Percentiles rank a stretch among this genome's conserved stretches.
Evolutionary conservation across 2,797 vertebrate genomes (phyloP).

Genomic region (Myripristis murdjan): DNA sequence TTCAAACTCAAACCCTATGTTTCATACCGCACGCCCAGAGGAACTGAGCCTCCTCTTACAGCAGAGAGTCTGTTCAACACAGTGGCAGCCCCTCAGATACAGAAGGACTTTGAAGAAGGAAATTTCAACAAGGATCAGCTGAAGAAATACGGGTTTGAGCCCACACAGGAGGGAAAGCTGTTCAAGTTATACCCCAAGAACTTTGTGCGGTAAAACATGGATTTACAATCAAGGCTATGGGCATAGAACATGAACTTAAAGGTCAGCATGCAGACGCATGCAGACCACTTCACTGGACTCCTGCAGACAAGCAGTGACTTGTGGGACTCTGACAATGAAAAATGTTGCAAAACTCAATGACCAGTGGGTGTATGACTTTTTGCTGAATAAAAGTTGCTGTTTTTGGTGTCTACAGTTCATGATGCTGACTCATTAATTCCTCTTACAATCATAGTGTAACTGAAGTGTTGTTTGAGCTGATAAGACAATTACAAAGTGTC

Average conservation of each 20-base stretch:
- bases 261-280: conserved; percentile 1
- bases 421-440: too few species aligned
- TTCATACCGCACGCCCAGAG: conserved; percentile 85
- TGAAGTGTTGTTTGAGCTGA: too few species aligned
- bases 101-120: conserved; percentile 87
- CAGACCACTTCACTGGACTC: neutral
- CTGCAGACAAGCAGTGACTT: neutral
- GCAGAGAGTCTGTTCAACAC: conserved; percentile 88
- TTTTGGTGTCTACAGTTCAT: neutral
- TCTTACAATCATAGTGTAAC: too few species aligned
- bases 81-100: conserved; percentile 86
- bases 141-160: conserved; percentile 93
- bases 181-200: conserved; percentile 95
- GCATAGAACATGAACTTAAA: neutral
- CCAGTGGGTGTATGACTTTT: neutral
- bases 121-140: conserved; percentile 83
- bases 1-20: conserved; percentile 94
- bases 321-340: conserved; percentile 3
- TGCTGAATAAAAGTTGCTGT: conserved; percentile 20
- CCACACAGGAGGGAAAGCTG: conserved; percentile 92
- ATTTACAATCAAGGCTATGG: neutral
- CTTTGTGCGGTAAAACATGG: conserved; percentile 85
- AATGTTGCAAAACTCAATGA: neutral
- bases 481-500: too few species aligned
- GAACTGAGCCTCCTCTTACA: conserved; percentile 85